Base-by-base conservation (phyloP, 2,888 invertebrate species). In the Hirtodrosophila cameraria region DNA sequence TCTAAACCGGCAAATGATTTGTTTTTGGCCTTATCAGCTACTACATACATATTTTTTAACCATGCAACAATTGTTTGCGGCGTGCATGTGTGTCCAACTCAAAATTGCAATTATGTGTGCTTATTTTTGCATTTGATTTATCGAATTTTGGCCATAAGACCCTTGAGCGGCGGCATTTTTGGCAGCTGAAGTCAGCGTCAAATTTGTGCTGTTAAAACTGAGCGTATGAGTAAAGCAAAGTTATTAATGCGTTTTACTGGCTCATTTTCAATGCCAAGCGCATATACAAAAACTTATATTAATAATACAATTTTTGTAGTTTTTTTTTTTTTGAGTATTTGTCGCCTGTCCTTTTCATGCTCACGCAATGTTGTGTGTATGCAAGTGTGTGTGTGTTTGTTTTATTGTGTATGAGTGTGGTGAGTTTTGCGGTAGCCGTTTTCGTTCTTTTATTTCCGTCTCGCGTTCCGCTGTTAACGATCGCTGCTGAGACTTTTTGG, bases 1-100 rank as follows among this genome's bases (percentile, higher is more conserved):
- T 86, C 87, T 62, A 67, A 69, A 86, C 85, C 86, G 85, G 86
- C 85, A 48, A 73, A 84, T 43, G 16, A 38, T 41, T 62, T 59
- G 50, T 52, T 57, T 43, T 38, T 48, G 41, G 36, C 15, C 33
- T 54, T 71, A 58, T 71, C 69, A 45, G n/a, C 3, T 23, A n/a
- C n/a, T n/a, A n/a, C n/a, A n/a, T n/a, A n/a, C n/a, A n/a, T 3
- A 38, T 15, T 15, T 25, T 54, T 8, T 5, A 49, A 42, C 23
- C 36, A 43, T 43, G 54, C 39, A 38, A 11, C 20, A 42, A 9
- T 23, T 33, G 31, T 20, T 63, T 52, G 35, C 41, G 27, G 27
- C 25, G 12, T 38, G 35, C 9, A 16, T 18, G 33, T 12, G 2
- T 20, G n/a, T n/a, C n/a, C n/a, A n/a, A n/a, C 8, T 23, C 6